Conservation (phyloP, 2,113 vertebrate genomes). For the Pelvicachromis taeniatus region DNA sequence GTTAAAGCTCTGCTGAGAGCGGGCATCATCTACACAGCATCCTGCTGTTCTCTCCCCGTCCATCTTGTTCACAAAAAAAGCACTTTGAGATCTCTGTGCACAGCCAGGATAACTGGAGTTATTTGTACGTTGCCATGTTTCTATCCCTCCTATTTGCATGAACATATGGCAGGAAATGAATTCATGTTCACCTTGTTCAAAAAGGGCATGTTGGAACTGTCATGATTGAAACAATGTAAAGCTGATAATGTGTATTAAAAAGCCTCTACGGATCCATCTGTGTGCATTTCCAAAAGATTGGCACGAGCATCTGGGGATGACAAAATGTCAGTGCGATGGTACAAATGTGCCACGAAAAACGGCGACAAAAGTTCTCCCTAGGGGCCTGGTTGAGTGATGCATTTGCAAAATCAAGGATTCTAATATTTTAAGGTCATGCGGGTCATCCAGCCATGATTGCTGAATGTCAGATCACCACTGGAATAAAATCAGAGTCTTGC, state of each 20-base stretch:
- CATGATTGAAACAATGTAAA: neutral
- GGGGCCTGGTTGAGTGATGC: neutral
- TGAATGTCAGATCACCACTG: constrained; percentile 31
- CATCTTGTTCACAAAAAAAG: constrained; percentile 21
- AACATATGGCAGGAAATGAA: neutral
- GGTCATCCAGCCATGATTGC: neutral
- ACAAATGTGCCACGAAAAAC: constrained; percentile 1
- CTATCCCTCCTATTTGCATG: constrained; percentile 1
- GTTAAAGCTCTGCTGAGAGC: constrained; percentile 45
- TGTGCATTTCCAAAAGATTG: constrained; percentile 33
- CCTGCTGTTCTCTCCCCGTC: constrained; percentile 35
- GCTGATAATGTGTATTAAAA: neutral
- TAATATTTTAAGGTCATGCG: constrained; percentile 1
- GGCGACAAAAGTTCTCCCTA: neutral
- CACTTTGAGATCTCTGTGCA: neutral
- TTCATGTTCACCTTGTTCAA: neutral
- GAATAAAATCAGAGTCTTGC: constrained; percentile 1
- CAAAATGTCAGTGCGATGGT: constrained; percentile 40
- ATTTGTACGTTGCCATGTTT: neutral
- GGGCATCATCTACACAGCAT: constrained; percentile 8
- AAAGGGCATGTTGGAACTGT: neutral
- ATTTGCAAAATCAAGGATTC: constrained; percentile 23
- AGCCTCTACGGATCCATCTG: neutral
- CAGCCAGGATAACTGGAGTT: neutral
- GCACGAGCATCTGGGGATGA: constrained; percentile 3